phyloP scores from a whole-genome alignment of 2,113 vertebrate species.

The Oreotrochilus melanogaster region DNA sequence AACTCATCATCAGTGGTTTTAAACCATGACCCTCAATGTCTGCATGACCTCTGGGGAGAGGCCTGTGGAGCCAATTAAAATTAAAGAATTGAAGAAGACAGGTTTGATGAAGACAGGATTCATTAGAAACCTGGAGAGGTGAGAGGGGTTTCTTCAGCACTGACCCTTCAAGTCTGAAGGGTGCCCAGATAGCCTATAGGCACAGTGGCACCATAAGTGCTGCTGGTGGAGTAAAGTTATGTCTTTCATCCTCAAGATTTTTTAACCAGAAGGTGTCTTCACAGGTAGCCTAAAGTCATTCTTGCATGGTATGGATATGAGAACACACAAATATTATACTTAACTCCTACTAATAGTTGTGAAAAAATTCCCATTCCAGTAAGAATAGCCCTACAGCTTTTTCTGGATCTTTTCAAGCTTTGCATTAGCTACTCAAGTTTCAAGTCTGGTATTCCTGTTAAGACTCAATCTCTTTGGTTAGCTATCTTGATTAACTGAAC shows the following conservation, averaged over 20 bases:
- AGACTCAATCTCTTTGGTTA: not conserved
- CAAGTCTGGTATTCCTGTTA: not conserved
- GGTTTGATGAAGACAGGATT: not conserved
- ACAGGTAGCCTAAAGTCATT: not conserved
- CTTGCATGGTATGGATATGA: not conserved
- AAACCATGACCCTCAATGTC: not conserved
- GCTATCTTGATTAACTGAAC: not conserved
- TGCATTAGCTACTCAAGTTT: not conserved
- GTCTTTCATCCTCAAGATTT: not conserved
- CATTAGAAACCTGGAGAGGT: not conserved
- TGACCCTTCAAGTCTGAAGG: not conserved
- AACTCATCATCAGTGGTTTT: not conserved
- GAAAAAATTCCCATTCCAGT: not conserved
- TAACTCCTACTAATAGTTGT: not conserved
- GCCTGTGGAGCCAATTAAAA: not conserved
- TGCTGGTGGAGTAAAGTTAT: not conserved
- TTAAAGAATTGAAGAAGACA: not conserved
- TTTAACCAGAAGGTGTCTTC: not conserved
- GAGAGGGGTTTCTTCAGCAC: not conserved
- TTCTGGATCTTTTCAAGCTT: not conserved
- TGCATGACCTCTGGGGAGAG: not conserved
- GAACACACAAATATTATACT: not conserved
- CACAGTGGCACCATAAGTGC: not conserved
- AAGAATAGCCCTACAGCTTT: not conserved
- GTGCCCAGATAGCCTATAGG: rapidly evolving